Evolutionary conservation across 2,888 invertebrate species (phyloP).

Genomic region (Orgyia antiqua): DNA sequence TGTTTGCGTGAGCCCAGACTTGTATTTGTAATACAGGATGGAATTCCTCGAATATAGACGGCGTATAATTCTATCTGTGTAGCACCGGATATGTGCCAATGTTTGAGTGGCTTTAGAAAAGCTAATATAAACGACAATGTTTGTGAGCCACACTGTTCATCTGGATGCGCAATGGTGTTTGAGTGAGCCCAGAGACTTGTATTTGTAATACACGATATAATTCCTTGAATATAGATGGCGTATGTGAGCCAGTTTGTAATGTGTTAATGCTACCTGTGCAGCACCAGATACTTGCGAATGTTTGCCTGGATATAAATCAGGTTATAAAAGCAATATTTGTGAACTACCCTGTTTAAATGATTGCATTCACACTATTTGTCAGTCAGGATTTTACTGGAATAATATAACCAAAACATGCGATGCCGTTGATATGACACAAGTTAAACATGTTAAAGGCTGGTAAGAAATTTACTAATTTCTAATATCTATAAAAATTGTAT

Average conservation of each 20-base stretch:
- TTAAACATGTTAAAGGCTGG: too few relatives aligned
- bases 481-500: too few relatives aligned
- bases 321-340: not conserved
- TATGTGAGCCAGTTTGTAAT: slow-evolving; percentile 26
- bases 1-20: slow-evolving; percentile 5
- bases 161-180: slow-evolving; percentile 4
- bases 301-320: not conserved
- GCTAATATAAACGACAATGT: not conserved
- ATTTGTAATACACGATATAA: slow-evolving; percentile 1
- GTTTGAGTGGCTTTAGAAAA: slow-evolving; percentile 5
- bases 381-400: not conserved
- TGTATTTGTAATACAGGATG: slow-evolving; percentile 12
- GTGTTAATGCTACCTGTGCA: not conserved
- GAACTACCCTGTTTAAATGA: slow-evolving; percentile 2
- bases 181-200: not conserved
- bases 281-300: not conserved
- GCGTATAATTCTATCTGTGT: slow-evolving; percentile 5
- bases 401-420: too few relatives aligned
- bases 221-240: not conserved
- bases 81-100: slow-evolving; percentile 7
- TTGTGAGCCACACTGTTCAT: slow-evolving; percentile 3
- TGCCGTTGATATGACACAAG: too few relatives aligned
- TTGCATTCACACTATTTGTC: slow-evolving; percentile 4
- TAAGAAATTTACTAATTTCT: too few relatives aligned
- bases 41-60: not conserved